These are phyloP conservation scores for Scolopax bukidnonensis DNA, from an alignment of 2,797 vertebrate species.

Conservation along the genomic window DNA sequence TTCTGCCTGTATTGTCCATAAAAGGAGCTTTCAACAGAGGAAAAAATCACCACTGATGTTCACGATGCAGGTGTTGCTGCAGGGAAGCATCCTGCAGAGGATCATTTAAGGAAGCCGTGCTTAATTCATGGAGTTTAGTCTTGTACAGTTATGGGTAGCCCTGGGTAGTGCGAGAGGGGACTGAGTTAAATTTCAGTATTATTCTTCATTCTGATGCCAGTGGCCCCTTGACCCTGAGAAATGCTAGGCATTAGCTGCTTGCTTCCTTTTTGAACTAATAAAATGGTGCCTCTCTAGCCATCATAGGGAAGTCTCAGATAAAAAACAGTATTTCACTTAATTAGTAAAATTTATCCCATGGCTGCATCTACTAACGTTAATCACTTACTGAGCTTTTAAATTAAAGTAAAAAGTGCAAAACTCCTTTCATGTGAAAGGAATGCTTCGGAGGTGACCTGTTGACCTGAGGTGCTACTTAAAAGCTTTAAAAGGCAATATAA, in stretches of 20 bases:
- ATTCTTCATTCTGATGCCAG: background rate
- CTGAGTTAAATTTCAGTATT: background rate
- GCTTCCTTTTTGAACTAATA: background rate
- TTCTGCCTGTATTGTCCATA: background rate
- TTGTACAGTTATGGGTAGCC: background rate
- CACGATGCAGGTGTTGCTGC: background rate
- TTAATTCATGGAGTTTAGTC: background rate
- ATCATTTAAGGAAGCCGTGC: fast-evolving
- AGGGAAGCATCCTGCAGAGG: background rate
- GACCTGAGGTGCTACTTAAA: background rate
- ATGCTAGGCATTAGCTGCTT: background rate
- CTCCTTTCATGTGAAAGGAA: background rate
- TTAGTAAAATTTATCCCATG: background rate
- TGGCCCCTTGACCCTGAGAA: background rate
- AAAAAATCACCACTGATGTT: background rate
- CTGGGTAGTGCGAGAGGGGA: background rate
- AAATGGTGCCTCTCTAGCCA: background rate
- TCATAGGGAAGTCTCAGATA: background rate
- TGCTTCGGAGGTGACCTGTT: background rate
- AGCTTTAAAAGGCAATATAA: conserved; percentile 5
- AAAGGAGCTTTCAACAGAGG: background rate
- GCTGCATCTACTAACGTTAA: background rate
- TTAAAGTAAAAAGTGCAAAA: background rate
- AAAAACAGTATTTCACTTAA: background rate
- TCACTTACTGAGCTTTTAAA: background rate